These are phyloP conservation scores for Climacteris rufus DNA, from an alignment of 2,113 vertebrate species.

Conservation along the genomic window DNA sequence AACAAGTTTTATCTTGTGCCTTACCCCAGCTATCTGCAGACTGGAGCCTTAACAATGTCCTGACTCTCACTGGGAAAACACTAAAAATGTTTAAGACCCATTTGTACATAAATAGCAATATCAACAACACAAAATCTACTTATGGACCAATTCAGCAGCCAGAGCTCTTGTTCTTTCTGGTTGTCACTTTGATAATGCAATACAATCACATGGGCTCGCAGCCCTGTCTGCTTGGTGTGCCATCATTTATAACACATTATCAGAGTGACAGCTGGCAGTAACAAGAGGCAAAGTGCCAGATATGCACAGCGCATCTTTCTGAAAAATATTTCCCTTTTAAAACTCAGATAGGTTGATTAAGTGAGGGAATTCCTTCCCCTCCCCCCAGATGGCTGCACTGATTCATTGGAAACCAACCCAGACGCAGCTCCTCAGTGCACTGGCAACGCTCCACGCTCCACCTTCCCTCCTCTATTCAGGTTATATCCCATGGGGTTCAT, in stretches of 20 bases:
- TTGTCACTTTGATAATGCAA: constrained; percentile 57
- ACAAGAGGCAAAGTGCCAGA: constrained; percentile 49
- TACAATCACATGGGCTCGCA: constrained; percentile 23
- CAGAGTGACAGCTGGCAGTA: constrained; percentile 58
- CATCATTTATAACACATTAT: constrained; percentile 54
- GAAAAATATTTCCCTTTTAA: constrained; percentile 33
- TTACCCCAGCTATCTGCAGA: background rate
- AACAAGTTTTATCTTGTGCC: background rate
- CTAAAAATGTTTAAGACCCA: background rate
- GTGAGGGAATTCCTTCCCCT: constrained; percentile 37
- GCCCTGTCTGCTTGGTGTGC: constrained; percentile 37
- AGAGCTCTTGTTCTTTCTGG: constrained; percentile 44
- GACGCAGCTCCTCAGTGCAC: background rate
- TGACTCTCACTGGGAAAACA: background rate
- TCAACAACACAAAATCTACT: constrained; percentile 23
- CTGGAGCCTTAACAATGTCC: background rate
- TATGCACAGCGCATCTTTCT: constrained; percentile 15
- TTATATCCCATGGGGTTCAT: background rate
- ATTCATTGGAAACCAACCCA: constrained; percentile 29
- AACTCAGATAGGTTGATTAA: constrained; percentile 20
- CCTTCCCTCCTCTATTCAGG: constrained; percentile 17
- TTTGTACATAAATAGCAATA: constrained; percentile 18
- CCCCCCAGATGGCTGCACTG: background rate
- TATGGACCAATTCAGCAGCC: constrained; percentile 17
- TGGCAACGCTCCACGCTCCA: constrained; percentile 24